Conservation (phyloP, 2,113 vertebrate genomes). For the Electrona antarctica region DNA sequence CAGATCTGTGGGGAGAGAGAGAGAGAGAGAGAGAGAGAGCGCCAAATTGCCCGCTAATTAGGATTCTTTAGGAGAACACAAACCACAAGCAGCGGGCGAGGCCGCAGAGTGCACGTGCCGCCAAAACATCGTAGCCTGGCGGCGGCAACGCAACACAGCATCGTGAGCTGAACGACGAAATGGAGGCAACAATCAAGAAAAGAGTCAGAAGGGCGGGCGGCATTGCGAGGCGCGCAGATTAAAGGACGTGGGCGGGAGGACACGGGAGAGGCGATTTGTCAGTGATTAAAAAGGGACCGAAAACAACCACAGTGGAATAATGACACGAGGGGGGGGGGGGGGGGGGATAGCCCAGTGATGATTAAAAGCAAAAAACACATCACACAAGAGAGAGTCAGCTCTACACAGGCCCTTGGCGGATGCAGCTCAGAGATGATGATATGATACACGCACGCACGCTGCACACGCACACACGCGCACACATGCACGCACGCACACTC, state of each 20-base stretch:
- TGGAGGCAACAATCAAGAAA: too few relatives aligned
- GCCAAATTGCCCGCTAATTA: too few relatives aligned
- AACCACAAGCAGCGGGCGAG: too few relatives aligned
- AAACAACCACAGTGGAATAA: constrained; percentile 42
- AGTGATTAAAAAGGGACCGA: constrained; percentile 47
- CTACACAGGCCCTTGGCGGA: constrained; percentile 8
- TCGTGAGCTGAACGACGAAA: too few relatives aligned
- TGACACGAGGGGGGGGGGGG: constrained; percentile 7
- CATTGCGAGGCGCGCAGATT: constrained; percentile 43
- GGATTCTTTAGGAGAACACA: too few relatives aligned
- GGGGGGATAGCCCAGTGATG: constrained; percentile 27
- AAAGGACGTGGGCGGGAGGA: constrained; percentile 45
- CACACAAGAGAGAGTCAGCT: constrained; percentile 34
- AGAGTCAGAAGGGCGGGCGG: constrained; percentile 6
- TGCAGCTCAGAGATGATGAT: constrained; percentile 40
- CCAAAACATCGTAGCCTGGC: too few relatives aligned
- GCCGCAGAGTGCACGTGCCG: too few relatives aligned
- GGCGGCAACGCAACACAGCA: too few relatives aligned
- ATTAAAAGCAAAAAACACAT: constrained; percentile 47
- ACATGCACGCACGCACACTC: background rate
- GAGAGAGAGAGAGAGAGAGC: constrained; percentile 9
- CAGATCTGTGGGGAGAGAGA: constrained; percentile 81
- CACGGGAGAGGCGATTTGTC: constrained; percentile 43
- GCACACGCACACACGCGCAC: background rate
- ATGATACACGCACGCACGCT: background rate